A percentile compares a stretch with the other conserved stretches of the same genome.
phyloP scores from a whole-genome alignment of 2,797 vertebrate genomes.

The Siniperca undulata region DNA sequence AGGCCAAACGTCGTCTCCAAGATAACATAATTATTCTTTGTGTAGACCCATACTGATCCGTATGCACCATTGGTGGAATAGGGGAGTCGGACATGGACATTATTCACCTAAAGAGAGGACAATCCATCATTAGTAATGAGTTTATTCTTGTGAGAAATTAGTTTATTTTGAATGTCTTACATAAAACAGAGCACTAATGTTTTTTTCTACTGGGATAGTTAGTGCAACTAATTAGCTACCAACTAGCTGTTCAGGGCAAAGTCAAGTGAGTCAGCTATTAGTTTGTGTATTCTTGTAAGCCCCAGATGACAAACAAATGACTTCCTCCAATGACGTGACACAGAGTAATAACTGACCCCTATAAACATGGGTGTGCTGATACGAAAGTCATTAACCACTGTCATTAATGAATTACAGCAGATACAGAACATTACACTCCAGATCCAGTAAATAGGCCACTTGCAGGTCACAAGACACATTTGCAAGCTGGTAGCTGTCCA shows the following conservation, averaged over 20 bases:
- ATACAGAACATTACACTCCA: background rate
- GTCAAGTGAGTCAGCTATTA: constrained; percentile 16
- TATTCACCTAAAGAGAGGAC: constrained; percentile 79
- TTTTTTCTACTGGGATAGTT: constrained; percentile 2
- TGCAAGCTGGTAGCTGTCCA: background rate
- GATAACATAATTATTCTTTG: constrained; percentile 65
- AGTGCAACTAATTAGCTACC: background rate
- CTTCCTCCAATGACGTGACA: constrained; percentile 19
- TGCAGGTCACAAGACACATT: background rate
- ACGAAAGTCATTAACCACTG: background rate
- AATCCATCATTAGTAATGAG: constrained; percentile 2
- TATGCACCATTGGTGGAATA: constrained; percentile 65
- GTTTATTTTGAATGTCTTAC: background rate
- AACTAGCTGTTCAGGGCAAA: constrained; percentile 15
- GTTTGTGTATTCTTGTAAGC: constrained; percentile 14
- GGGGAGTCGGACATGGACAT: constrained; percentile 67
- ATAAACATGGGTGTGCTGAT: constrained; percentile 39
- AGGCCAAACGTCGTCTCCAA: constrained; percentile 87
- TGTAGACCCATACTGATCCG: constrained; percentile 64
- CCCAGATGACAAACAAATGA: constrained; percentile 24
- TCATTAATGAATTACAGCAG: constrained; percentile 34
- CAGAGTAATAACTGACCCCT: constrained; percentile 14
- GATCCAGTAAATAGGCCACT: background rate
- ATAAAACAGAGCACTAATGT: background rate
- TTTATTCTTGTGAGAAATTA: background rate